phyloP scores from a whole-genome alignment of 2,797 vertebrate species.

The Lates japonicus region DNA sequence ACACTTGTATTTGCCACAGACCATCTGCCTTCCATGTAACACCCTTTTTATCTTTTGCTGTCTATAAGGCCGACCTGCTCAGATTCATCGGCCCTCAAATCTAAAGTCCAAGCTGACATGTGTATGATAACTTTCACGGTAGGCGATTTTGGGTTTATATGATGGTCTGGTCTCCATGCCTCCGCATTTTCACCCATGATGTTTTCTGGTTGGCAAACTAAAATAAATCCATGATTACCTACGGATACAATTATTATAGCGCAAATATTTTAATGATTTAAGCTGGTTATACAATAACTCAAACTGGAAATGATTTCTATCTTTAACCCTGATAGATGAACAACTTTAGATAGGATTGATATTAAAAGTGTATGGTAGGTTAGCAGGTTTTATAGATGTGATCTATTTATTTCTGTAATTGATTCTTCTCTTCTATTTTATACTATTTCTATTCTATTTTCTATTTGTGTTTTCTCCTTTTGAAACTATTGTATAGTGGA shows the following conservation, averaged over 20 bases:
- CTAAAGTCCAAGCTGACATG: constrained; percentile 1
- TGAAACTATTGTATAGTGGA: constrained; percentile 31
- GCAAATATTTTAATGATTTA: not conserved
- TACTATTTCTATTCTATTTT: not conserved
- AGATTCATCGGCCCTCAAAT: not conserved
- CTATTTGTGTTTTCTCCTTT: constrained; percentile 11
- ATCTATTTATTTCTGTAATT: not conserved
- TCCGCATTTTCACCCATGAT: constrained; percentile 17
- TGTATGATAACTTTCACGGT: constrained; percentile 3
- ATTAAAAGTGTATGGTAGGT: not conserved
- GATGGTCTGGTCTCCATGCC: not conserved
- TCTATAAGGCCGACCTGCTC: not conserved
- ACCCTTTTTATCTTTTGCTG: constrained; percentile 14
- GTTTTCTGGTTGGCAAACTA: constrained; percentile 19
- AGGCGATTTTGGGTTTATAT: not conserved
- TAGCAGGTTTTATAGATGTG: not conserved
- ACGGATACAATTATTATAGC: not conserved
- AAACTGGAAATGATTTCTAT: not conserved
- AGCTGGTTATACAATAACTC: constrained; percentile 11
- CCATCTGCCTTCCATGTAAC: constrained; percentile 3
- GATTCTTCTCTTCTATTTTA: not conserved
- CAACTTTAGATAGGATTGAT: not conserved
- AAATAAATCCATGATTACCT: constrained; percentile 25
- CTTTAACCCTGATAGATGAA: not conserved
- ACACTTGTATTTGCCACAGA: constrained; percentile 1